Percentiles rank a stretch among this genome's conserved stretches.
Evolutionary conservation across 2,888 invertebrate species (phyloP).

Genomic region (Leuctra nigra): DNA sequence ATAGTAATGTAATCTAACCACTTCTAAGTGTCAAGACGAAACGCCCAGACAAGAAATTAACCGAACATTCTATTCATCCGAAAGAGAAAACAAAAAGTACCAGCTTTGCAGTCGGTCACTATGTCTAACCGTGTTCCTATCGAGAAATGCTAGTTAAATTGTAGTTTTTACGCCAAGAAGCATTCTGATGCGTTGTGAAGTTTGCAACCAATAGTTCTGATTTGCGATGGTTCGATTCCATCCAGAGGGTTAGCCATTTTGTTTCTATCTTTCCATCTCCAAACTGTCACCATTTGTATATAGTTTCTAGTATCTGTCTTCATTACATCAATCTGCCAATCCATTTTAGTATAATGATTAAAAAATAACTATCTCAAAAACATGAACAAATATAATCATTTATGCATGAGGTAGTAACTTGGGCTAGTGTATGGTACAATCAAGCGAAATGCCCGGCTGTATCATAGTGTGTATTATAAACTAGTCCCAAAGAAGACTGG

Average conservation of each 20-base stretch:
- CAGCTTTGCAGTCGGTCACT: no score
- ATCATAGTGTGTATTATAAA: background rate
- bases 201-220: background rate
- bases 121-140: no score
- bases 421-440: background rate
- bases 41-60: background rate
- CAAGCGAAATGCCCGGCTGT: background rate
- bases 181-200: no score
- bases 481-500: no score
- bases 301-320: background rate
- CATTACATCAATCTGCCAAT: background rate
- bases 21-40: background rate
- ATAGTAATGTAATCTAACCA: no score
- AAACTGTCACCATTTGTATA: background rate
- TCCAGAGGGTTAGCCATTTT: background rate
- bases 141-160: no score
- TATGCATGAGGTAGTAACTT: slow-evolving; percentile 3
- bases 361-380: background rate
- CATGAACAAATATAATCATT: background rate
- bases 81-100: no score
- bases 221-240: background rate
- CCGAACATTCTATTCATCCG: no score
- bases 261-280: background rate
- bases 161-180: no score
- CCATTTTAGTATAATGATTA: background rate